These are phyloP conservation scores for Leptinotarsa tumamoca DNA, from an alignment of 2,888 invertebrate species.

Conservation along the genomic window DNA sequence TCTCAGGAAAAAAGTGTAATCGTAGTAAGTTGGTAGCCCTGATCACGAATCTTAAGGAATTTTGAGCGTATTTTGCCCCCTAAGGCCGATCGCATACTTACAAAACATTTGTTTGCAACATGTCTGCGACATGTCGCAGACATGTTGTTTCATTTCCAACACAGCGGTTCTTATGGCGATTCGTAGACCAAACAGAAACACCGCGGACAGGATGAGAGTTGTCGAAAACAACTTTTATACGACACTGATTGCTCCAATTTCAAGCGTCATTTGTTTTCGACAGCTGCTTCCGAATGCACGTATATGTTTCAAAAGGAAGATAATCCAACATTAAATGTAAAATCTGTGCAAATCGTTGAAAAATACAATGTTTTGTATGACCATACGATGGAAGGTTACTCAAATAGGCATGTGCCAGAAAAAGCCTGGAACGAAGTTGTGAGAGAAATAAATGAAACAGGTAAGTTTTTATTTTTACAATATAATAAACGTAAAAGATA, in stretches of 20 bases:
- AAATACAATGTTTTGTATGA: slow-evolving; percentile 11
- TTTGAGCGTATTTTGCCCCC: no score
- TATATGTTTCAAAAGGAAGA: neutral
- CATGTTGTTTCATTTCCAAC: neutral
- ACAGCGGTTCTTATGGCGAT: neutral
- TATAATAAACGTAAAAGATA: neutral
- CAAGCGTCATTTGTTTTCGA: neutral
- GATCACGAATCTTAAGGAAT: no score
- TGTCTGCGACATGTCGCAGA: neutral
- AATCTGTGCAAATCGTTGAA: slow-evolving; percentile 7
- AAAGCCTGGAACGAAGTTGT: slow-evolving; percentile 6
- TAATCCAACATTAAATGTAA: neutral
- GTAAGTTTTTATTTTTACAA: slow-evolving; percentile 3
- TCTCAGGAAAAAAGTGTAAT: no score
- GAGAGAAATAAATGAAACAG: slow-evolving; percentile 13
- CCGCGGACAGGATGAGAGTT: neutral
- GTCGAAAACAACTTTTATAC: neutral
- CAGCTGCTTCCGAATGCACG: no score
- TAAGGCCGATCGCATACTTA: slow-evolving; percentile 1
- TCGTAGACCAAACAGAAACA: neutral
- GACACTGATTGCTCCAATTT: neutral
- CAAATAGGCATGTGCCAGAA: slow-evolving; percentile 7
- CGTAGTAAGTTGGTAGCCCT: no score
- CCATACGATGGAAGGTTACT: slow-evolving; percentile 5
- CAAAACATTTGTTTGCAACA: neutral